Conservation (phyloP, 2,888 invertebrate genomes). For the Boloria selene region DNA sequence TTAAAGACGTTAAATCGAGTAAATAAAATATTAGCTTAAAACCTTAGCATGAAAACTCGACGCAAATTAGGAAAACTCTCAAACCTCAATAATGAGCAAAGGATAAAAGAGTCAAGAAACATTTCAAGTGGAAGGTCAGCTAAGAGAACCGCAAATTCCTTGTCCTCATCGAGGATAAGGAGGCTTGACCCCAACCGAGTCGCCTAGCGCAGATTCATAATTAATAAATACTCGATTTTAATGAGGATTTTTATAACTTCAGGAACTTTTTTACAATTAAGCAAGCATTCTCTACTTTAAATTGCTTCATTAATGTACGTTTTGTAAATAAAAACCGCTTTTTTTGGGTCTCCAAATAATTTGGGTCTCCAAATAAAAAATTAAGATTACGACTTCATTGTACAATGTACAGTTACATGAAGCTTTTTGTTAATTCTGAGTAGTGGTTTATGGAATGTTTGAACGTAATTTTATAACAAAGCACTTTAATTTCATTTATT, state of each 20-base stretch:
- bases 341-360: no score
- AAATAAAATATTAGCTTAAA: neutral
- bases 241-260: conserved; percentile 19
- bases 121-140: conserved; percentile 56
- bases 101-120: conserved; percentile 58
- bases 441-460: no score
- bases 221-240: conserved; percentile 35
- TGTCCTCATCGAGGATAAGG: conserved; percentile 66
- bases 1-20: neutral
- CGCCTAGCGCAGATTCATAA: conserved; percentile 30
- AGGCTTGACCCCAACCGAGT: conserved; percentile 61
- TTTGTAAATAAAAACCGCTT: no score
- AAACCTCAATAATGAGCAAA: conserved; percentile 44
- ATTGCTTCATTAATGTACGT: conserved; percentile 16
- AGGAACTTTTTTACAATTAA: conserved; percentile 2
- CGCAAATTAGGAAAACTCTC: conserved; percentile 32
- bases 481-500: no score
- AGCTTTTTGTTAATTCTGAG: no score
- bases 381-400: no score
- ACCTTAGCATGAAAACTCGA: neutral
- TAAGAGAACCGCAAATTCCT: conserved; percentile 67
- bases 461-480: no score
- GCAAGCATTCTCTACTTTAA: neutral
- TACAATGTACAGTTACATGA: no score
- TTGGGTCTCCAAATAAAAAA: no score